Evolutionary conservation across 2,797 vertebrate genomes (phyloP), one percentile per base, ranked within the genome.

Genomic region (Xenopus petersii): DNA sequence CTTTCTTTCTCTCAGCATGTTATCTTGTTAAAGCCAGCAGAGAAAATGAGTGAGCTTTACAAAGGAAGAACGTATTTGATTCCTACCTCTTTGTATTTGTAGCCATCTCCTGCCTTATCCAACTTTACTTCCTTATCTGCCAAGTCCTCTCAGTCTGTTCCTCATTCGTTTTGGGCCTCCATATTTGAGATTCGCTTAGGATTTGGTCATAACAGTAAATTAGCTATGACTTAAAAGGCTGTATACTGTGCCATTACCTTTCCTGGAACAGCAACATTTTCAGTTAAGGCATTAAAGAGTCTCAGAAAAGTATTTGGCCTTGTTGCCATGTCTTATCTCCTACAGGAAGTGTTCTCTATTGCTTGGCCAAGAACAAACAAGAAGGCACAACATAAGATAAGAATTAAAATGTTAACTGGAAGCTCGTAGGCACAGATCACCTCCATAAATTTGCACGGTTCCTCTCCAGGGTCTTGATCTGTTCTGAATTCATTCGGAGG

Each of bases 11-110:
- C 71, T 55, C 77, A 79, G 77, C 77, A 69, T 66, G 77, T 70
- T 79, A 74, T 79, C 71, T 79, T 79, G 71, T 78, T 78, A 78
- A 59, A 78, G 66, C 65, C 76, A 78, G 71, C 77, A 74, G 67
- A 70, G 71, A 70, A 73, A 69, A 60, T 70, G 71, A 79, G 71
- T 61, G 71, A 74, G 71, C 59, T 16, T 26, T 70, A 74, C 71
- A 79, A 70, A 79, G 66, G 71, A 62, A 74, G 36, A 79, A 56
- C 55, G 54, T 55, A 66, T 74, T 79, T 64, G 76, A 68, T 64
- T 71, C 21, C 54, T 61, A 51, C 36, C 26, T 30, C 26, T 70
- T 66, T 70, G 56, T 78, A 65, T 71, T 70, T 49, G 12, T 54
- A 66, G 67, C 62, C n/a, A 62, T 48, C 54, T 63, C 66, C 26